Conservation (phyloP, 1,140 invertebrate species). For the Aphis craccivora region DNA sequence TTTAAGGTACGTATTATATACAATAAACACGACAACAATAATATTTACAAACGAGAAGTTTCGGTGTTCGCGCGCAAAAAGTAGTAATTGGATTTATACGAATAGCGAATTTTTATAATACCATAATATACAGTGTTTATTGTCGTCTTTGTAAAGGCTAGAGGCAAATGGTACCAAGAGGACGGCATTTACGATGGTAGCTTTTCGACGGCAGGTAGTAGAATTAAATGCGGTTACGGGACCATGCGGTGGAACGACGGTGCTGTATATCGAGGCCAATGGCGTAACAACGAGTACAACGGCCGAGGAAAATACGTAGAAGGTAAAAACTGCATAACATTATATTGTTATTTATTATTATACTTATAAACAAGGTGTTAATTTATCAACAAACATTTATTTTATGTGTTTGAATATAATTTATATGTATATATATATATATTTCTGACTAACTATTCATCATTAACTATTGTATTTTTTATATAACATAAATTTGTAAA, state of each 20-base stretch:
- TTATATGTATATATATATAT: too few species aligned
- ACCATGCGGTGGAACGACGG: constrained; percentile 44
- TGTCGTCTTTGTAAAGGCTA: neutral
- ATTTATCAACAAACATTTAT: neutral
- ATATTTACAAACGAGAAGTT: neutral
- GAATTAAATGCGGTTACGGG: constrained; percentile 33
- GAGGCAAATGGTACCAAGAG: neutral
- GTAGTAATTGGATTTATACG: neutral
- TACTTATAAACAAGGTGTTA: neutral
- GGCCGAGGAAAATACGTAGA: neutral
- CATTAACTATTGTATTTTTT: neutral
- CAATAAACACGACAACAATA: neutral
- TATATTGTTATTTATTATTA: neutral
- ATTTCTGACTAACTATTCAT: neutral
- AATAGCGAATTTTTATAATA: neutral
- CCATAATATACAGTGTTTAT: neutral
- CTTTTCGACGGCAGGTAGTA: neutral
- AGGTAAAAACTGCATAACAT: neutral
- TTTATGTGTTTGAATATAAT: neutral
- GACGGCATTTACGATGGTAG: constrained; percentile 27
- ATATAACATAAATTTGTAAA: too few species aligned
- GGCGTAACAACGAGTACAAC: neutral
- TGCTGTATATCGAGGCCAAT: constrained; percentile 17
- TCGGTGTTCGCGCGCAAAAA: neutral
- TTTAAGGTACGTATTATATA: neutral